Evolutionary conservation across 2,888 invertebrate genomes (phyloP), one percentile per base, ranked within the genome.

Genomic region (Eutolmus rufibarbis): DNA sequence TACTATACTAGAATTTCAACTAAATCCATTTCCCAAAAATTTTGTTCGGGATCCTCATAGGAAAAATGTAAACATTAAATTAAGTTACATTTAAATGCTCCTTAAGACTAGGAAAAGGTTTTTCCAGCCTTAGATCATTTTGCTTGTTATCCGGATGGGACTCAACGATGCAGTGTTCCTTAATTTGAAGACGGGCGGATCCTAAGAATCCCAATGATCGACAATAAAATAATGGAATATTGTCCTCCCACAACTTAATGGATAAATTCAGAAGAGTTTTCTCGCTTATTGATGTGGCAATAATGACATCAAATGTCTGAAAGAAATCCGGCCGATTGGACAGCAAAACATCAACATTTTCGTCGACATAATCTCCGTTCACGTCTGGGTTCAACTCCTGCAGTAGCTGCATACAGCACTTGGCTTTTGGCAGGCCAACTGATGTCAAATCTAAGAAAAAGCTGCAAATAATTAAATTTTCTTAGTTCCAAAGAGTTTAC

Each of bases 381-480:
- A 98, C 99, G 92, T 98, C 98, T 1, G 96, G 95, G 94, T 99
- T 99, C 81, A 99, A 92, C 93, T 99, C 99, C 88, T 97, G 93
- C 86, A 99, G 93, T 85, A 97, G 93, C 89, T 97, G 95, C 87
- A 97, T 96, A 0, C 97, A 95, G 88, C 96, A 95, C 90, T 97
- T 95, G 0, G 98, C 98, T 91, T 98, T 95, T 23, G 97, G 96
- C 91, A 95, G 94, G 0, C 98, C 98, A 90, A 97, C 93, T 90
- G 95, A 96, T 31, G 96, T 95, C 88, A 94, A 93, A 91, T 97
- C 97, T 90, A 99, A 93, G 92, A 99, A 99, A 92, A 99, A 99
- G 92, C 97, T 97, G 89, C 90, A 89, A 89, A 66, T 14, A 19
- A 34, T 16, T 4, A 37, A 85, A 37, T 23, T 56, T 56, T 14